Percentiles rank a stretch among this genome's conserved stretches.
phyloP scores from a whole-genome alignment of 2,113 vertebrate genomes.

The Galeopterus variegatus region DNA sequence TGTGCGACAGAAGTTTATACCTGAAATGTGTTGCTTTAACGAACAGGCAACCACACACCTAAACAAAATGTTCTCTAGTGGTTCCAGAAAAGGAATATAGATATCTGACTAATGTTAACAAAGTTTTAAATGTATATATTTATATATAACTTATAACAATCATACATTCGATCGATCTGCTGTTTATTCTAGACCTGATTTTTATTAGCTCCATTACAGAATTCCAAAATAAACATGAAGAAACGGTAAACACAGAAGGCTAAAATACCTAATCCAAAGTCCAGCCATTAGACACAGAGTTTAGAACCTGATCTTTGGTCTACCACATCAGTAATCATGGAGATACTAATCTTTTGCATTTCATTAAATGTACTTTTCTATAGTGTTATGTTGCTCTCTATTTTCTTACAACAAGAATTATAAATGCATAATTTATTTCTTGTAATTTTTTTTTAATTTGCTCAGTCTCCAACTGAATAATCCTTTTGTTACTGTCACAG shows the following conservation, averaged over 20 bases:
- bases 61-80: background rate
- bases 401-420: background rate
- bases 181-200: background rate
- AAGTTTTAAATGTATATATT: background rate
- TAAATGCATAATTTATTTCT: background rate
- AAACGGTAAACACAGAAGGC: background rate
- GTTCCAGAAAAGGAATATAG: background rate
- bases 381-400: background rate
- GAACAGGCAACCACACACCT: background rate
- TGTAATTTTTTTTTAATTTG: background rate
- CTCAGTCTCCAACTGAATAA: background rate
- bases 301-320: background rate
- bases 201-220: background rate
- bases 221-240: background rate
- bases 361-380: background rate
- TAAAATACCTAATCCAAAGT: background rate
- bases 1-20: background rate
- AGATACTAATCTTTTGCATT: background rate
- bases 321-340: background rate
- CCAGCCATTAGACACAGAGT: too few relatives aligned
- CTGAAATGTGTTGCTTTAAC: background rate
- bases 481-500: constrained; percentile 85
- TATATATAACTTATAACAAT: background rate
- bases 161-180: background rate
- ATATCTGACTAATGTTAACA: background rate